Conservation (phyloP, 2,888 invertebrate genomes). For the Keiferia lycopersicella region DNA sequence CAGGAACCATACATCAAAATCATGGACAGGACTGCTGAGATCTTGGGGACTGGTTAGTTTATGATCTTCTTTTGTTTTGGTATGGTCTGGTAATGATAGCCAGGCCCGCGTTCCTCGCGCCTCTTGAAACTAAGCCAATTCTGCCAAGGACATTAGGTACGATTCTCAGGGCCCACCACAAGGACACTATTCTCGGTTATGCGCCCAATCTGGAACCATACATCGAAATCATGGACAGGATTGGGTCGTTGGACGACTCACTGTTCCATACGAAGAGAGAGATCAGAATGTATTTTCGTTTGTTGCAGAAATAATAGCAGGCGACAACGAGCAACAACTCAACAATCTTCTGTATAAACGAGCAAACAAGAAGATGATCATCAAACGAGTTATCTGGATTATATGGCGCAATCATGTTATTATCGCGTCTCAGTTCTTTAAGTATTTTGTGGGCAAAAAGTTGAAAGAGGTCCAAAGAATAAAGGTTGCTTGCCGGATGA, state of each 20-base stretch:
- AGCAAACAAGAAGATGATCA: conserved; percentile 41
- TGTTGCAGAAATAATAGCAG: conserved; percentile 34
- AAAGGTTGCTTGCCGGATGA: too few relatives aligned
- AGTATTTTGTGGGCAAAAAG: too few relatives aligned
- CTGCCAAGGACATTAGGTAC: too few relatives aligned
- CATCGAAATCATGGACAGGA: conserved; percentile 48
- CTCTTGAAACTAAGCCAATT: too few relatives aligned
- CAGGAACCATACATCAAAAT: conserved; percentile 42
- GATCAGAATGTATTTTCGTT: too few relatives aligned
- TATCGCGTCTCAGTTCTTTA: too few relatives aligned
- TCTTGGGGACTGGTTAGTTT: conserved; percentile 48
- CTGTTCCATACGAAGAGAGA: too few relatives aligned
- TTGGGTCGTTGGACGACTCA: conserved; percentile 25
- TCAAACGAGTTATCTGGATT: conserved; percentile 58
- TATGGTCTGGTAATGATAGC: neutral
- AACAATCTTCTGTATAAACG: conserved; percentile 51
- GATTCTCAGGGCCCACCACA: conserved; percentile 36
- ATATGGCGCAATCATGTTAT: conserved; percentile 55
- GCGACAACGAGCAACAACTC: conserved; percentile 48
- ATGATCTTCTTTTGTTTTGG: neutral
- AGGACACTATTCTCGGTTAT: conserved; percentile 54
- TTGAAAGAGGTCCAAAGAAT: too few relatives aligned
- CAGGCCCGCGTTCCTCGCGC: too few relatives aligned
- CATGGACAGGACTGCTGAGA: conserved; percentile 48
- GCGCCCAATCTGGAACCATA: conserved; percentile 51